Base-by-base conservation (phyloP, 2,113 vertebrate species). In the Columba livia region DNA sequence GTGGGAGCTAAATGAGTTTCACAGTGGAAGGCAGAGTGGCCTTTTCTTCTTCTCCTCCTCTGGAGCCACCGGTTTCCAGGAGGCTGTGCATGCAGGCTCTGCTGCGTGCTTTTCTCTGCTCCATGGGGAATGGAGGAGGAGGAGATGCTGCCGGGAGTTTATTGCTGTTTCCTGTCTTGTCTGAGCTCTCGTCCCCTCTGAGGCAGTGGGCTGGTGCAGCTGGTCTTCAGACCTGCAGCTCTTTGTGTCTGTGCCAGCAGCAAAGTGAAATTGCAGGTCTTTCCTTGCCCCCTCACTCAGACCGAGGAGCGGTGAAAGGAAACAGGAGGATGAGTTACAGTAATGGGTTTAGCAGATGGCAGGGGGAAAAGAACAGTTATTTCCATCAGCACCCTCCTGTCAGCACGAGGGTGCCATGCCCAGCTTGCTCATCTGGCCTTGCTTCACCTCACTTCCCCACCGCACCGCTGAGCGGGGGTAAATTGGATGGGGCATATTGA, bases 81-180 rank as follows among this genome's bases (percentile, higher is more conserved):
- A 57, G 86, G 62, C 34, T 0, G 0, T 78, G 69, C 47, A 6
- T 6, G 26, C 12, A 36, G 36, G 50, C 69, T 61, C 38, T 89
- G 58, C 50, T 58, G 24, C 20, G 0, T 83, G 75, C 79, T 61
- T 90, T 90, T 62, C 84, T 50, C 67, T 69, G 36, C 65, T 70
- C 93, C 79, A 1, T 1, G 1, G 94, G 90, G 93, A 81, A 17
- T 9, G 15, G 78, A 80, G 47, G 44, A 91, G 88, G 38, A 62
- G 69, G 69, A 94, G 89, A 73, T 84, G 85, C 75, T 96, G 77
- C 74, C 0, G 1, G 28, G 60, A 47, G 47, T 88, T 95, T 67
- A 28, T 64, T 83, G 74, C 91, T 70, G 65, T 95, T 97, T 97
- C 95, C 94, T 95, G 89, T 86, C 93, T 67, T 86, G 94, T 96